phyloP scores from a whole-genome alignment of 2,888 invertebrate species.

The Galeopsomyia nigrocyanea region DNA sequence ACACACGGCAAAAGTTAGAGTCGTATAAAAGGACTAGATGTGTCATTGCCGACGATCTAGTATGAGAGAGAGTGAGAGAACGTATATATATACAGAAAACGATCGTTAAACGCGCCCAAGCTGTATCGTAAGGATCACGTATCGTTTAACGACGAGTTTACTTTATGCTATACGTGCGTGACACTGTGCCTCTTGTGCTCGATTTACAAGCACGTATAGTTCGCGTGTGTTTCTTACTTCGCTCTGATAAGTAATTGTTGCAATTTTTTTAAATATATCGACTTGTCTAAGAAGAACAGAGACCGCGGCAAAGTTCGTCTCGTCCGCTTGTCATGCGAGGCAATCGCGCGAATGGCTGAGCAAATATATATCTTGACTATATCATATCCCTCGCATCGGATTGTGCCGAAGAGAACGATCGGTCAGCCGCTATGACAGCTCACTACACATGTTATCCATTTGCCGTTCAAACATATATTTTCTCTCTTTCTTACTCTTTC shows the following conservation, averaged over 20 bases:
- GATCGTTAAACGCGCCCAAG: constrained; percentile 14
- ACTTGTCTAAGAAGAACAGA: no score
- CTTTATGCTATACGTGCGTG: background rate
- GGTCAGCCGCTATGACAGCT: constrained; percentile 62
- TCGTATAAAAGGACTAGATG: constrained; percentile 6
- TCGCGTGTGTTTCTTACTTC: no score
- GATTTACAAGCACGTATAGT: no score
- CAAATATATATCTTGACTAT: constrained; percentile 58
- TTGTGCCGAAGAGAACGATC: constrained; percentile 57
- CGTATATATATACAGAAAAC: constrained; percentile 12
- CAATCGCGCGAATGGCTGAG: constrained; percentile 64
- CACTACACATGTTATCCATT: constrained; percentile 68
- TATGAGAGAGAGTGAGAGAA: background rate
- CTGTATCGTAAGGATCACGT: background rate
- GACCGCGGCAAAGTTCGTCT: no score
- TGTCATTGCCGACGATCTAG: background rate
- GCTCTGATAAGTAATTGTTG: no score
- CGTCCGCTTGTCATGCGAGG: constrained; percentile 59
- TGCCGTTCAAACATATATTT: constrained; percentile 66
- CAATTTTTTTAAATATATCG: no score
- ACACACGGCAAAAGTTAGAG: constrained; percentile 9
- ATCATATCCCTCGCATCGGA: constrained; percentile 12
- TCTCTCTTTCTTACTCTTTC: no score
- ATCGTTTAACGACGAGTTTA: background rate
- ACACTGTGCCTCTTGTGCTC: no score